A percentile compares a stretch with the other conserved stretches of the same genome.
phyloP scores from a whole-genome alignment of 2,113 vertebrate genomes.

The Heliornis fulica region DNA sequence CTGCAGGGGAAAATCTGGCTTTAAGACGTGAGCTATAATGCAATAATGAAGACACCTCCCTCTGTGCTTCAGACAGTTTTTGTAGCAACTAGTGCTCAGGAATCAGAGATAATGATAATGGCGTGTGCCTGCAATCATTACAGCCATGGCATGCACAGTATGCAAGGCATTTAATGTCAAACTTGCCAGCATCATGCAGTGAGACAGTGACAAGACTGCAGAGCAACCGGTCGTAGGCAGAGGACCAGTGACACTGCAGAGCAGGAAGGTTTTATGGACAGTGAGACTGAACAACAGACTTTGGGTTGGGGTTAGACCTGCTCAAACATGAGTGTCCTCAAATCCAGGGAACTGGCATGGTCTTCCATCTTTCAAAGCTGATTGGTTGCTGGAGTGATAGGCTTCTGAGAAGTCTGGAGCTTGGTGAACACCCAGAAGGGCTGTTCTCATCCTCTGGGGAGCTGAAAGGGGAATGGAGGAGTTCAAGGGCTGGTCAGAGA shows the following conservation, averaged over 20 bases:
- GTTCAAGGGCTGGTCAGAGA: background rate
- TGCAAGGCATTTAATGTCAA: background rate
- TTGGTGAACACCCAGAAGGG: background rate
- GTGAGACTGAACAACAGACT: background rate
- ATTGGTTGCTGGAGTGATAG: rapidly evolving
- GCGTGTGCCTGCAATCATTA: background rate
- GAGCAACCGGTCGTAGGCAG: rapidly evolving
- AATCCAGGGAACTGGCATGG: background rate
- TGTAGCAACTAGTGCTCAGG: background rate
- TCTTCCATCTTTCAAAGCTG: background rate
- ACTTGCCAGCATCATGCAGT: background rate
- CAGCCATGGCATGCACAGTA: background rate
- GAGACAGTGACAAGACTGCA: background rate
- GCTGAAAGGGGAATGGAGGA: background rate
- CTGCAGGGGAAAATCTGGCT: background rate
- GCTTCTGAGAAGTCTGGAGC: background rate
- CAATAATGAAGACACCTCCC: background rate
- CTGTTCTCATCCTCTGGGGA: background rate
- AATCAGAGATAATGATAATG: background rate
- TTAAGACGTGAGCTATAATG: background rate
- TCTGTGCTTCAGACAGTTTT: conserved; percentile 10
- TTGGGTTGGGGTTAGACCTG: background rate
- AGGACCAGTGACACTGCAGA: rapidly evolving
- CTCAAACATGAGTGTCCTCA: background rate
- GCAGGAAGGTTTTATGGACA: background rate